Evolutionary conservation across 1,140 invertebrate genomes (phyloP).

Genomic region (Drosophila willistoni): DNA sequence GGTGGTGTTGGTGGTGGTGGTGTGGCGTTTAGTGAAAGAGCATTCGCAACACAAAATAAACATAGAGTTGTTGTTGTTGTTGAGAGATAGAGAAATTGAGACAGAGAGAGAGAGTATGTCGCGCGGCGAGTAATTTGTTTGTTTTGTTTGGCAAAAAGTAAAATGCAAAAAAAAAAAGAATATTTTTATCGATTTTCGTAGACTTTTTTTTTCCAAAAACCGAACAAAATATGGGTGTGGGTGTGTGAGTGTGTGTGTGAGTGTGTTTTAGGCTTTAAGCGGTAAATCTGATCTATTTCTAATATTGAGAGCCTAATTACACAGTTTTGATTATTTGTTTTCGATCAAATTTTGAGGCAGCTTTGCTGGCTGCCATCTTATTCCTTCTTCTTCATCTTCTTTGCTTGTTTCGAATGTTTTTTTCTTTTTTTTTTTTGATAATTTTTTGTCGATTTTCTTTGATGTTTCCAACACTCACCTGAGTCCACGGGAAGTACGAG

Average conservation of each 20-base stretch:
- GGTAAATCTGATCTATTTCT: conserved; percentile 30
- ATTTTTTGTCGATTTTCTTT: no score
- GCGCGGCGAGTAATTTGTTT: conserved; percentile 51
- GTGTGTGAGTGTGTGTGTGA: conserved; percentile 25
- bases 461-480: conserved; percentile 85
- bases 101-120: conserved; percentile 26
- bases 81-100: conserved; percentile 3
- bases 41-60: conserved; percentile 63
- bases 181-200: conserved; percentile 68
- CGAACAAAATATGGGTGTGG: conserved; percentile 4
- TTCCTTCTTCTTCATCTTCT: background rate
- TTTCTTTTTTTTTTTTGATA: background rate
- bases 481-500: conserved; percentile 88
- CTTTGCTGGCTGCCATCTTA: conserved; percentile 13
- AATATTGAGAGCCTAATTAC: conserved; percentile 7
- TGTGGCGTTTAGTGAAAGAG: conserved; percentile 64
- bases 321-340: background rate
- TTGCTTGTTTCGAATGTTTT: background rate
- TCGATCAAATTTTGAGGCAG: conserved; percentile 8
- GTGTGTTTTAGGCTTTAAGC: conserved; percentile 22
- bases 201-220: conserved; percentile 49
- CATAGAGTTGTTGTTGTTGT: conserved; percentile 31
- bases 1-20: conserved; percentile 33
- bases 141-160: conserved; percentile 60
- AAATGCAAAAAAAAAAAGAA: conserved; percentile 77